Evolutionary conservation across 2,113 vertebrate genomes (phyloP), one percentile per base, ranked within the genome.

Genomic region (Channa argus): DNA sequence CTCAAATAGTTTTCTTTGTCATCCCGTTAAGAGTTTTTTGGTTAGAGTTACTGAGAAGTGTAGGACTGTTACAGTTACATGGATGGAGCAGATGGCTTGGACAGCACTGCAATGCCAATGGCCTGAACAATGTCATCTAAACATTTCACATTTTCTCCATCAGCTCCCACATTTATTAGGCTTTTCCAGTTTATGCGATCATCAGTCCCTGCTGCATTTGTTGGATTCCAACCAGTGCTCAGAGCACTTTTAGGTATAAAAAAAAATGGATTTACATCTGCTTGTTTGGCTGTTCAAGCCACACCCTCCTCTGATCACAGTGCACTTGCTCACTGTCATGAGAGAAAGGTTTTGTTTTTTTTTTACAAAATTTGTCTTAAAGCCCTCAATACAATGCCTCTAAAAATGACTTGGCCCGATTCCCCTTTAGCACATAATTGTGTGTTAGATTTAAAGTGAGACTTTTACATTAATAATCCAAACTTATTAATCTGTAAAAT

Each of bases 141-240:
- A 77, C 63, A 73, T 50, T 55, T 67, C 56, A 45, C 46, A 39
- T 64, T 63, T 70, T 24, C 38, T 36, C 24, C 71, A 46, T 51
- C 49, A 45, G 58, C 45, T 14, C 33, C 43, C 50, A 12, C 52
- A 33, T 64, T 71, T 65, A 46, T 65, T 60, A 43, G 76, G 61
- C 36, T 65, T 54, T 24, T 36, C 5, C 34, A 15, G 67, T 71
- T 51, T 41, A 64, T 37, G 64, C 36, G 59, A 63, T 54, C 51
- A 24, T 37, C 34, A 43, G 0, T 38, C 33, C 59, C 60, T 63
- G 15, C 39, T 39, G 58, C 70, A 52, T 68, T 68, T 6, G 13
- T 5, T 45, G 64, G 63, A 74, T 59, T 74, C 64, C 78, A 59
- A 64, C 64, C 6, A 8, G 9, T 47, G 53, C 51, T 51, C 47